Conservation (phyloP, 2,113 vertebrate species). For the Phrynosoma blainvillii region DNA sequence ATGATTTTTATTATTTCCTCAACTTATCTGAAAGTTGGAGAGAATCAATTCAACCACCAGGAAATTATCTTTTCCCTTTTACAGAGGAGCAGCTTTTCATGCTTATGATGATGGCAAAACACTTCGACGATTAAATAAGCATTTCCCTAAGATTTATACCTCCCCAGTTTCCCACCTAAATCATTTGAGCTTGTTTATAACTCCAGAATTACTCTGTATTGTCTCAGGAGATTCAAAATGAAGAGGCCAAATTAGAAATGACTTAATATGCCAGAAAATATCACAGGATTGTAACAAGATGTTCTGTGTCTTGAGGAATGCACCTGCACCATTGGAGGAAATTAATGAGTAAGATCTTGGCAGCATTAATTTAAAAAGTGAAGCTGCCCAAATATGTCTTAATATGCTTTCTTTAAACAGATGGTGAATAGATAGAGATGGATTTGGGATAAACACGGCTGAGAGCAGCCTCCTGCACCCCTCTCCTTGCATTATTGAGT, state of each 20-base stretch:
- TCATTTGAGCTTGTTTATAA: constrained; percentile 56
- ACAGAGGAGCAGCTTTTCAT: constrained; percentile 45
- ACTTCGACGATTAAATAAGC: constrained; percentile 52
- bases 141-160: constrained; percentile 64
- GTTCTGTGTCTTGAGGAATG: constrained; percentile 52
- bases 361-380: constrained; percentile 44
- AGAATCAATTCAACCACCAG: constrained; percentile 72
- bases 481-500: neutral
- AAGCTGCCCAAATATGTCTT: constrained; percentile 26
- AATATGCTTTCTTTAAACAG: constrained; percentile 36
- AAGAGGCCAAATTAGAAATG: constrained; percentile 73
- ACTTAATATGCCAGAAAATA: constrained; percentile 71
- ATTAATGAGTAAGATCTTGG: constrained; percentile 53
- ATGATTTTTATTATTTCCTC: constrained; percentile 62
- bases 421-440: constrained; percentile 19
- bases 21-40: constrained; percentile 63
- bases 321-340: constrained; percentile 58
- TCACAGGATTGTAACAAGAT: constrained; percentile 44
- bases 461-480: neutral
- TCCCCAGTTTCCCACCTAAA: constrained; percentile 32
- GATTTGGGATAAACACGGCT: constrained; percentile 3
- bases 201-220: constrained; percentile 52
- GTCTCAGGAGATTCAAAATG: constrained; percentile 53
- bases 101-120: constrained; percentile 45
- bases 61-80: constrained; percentile 64